These are phyloP conservation scores for Collichthys lucidus DNA, from an alignment of 2,113 vertebrate genomes.

Conservation along the genomic window DNA sequence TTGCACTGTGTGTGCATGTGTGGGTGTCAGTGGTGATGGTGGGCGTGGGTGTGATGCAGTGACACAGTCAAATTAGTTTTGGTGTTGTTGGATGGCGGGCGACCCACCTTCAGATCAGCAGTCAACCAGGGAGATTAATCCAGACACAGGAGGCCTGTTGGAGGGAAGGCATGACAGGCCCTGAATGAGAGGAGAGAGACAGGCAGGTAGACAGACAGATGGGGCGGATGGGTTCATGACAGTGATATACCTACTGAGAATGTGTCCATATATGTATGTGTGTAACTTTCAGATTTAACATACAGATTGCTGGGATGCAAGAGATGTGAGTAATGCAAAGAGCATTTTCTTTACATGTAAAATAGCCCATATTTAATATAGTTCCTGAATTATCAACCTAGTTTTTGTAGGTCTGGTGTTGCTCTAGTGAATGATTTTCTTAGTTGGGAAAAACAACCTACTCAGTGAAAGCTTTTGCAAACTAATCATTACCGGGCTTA, in stretches of 20 bases:
- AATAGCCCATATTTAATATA: background rate
- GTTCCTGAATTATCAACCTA: background rate
- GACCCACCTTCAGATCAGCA: conserved; percentile 68
- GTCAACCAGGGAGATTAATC: conserved; percentile 76
- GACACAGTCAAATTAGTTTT: conserved; percentile 78
- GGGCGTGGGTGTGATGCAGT: conserved; percentile 41
- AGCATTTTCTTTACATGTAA: conserved; percentile 3
- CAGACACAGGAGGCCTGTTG: conserved; percentile 52
- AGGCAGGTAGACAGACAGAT: conserved; percentile 49
- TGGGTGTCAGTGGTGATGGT: conserved; percentile 40
- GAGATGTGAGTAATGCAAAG: conserved; percentile 26
- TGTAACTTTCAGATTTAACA: conserved; percentile 46
- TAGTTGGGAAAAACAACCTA: background rate
- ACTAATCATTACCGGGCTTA: background rate
- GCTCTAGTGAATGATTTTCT: background rate
- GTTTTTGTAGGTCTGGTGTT: background rate
- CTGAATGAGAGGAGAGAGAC: conserved; percentile 44
- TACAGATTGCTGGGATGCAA: conserved; percentile 41
- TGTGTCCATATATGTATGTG: conserved; percentile 54
- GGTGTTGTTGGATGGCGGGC: conserved; percentile 60
- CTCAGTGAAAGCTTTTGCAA: background rate
- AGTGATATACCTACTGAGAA: conserved; percentile 51
- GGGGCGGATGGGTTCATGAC: conserved; percentile 42
- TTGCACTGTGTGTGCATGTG: conserved; percentile 62
- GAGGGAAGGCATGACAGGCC: conserved; percentile 47